A percentile compares a stretch with the other conserved stretches of the same genome.
Evolutionary conservation across 2,797 vertebrate species (phyloP).

Genomic region (Alcedo atthis): DNA sequence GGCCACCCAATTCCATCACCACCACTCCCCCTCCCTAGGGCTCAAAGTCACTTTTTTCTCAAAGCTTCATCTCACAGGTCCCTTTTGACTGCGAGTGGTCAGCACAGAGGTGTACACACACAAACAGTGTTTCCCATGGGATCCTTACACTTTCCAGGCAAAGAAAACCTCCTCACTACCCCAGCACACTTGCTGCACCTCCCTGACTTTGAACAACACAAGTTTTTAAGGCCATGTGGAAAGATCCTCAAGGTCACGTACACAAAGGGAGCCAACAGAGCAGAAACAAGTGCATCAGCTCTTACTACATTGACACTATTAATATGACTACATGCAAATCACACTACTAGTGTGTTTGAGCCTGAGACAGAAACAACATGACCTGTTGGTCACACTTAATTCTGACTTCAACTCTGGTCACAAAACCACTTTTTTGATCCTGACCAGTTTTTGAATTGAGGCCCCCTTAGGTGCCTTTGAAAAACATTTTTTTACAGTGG

Average conservation of each 20-base stretch:
- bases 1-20: not conserved
- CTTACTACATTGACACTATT: not conserved
- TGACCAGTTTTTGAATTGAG: not conserved
- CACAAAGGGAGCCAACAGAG: rapidly evolving
- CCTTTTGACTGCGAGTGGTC: rapidly evolving
- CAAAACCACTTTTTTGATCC: not conserved
- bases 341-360: not conserved
- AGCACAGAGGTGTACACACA: not conserved
- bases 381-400: too few species aligned
- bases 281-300: rapidly evolving
- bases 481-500: rapidly evolving
- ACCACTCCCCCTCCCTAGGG: rapidly evolving
- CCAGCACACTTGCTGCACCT: rapidly evolving
- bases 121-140: not conserved
- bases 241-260: not conserved
- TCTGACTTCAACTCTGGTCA: not conserved
- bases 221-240: not conserved
- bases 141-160: not conserved
- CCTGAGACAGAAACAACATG: not conserved
- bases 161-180: not conserved
- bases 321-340: not conserved
- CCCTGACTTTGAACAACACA: rapidly evolving
- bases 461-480: not conserved
- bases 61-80: not conserved
- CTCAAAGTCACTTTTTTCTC: not conserved